Evolutionary conservation across 2,797 vertebrate species (phyloP), one percentile per base, ranked within the genome.

Genomic region (Pelobates cultripes): DNA sequence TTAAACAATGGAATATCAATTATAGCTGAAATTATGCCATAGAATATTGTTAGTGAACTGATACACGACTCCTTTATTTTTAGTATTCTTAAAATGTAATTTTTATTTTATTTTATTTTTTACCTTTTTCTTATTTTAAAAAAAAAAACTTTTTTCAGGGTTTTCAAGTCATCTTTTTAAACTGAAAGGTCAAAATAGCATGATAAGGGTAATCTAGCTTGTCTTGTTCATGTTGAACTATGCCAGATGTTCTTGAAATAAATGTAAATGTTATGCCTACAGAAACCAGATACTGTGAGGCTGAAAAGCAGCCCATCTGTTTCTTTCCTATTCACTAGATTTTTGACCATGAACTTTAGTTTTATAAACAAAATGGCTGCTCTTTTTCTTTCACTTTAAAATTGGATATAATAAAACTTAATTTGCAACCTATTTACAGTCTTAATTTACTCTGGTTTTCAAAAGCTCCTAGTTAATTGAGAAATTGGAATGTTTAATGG

Each of bases 241-340:
- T 81, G 68, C 80, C 80, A 81, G 80, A 81, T 76, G 80, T 81
- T 81, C 68, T 43, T 9, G 60, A 73, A 66, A 73, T 73, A 55
- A 67, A 80, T 43, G 42, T 80, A 80, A 80, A 74, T 73, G 71
- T 74, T 73, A 67, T 68, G 47, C 78, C 71, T 68, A 64, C 77
- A 53, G n/a, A 72, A 66, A 73, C 77, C 45, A 72, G 70, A 79
- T 73, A 61, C 28, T 28, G 9, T 60, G 43, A 71, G 69, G 9
- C 28, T 51, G 60, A 72, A 64, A 66, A 40, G 13, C 28, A 70
- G 14, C 61, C 47, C 70, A 79, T 61, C 77, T 79, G 44, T 68
- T 47, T 63, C 4, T 55, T 15, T 57, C 60, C 43, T 28, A 40
- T 72, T 71, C 68, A 44, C 0, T 60, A 60, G 60, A 43, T 44